Evolutionary conservation across 2,797 vertebrate species (phyloP), one percentile per base, ranked within the genome.

Genomic region (Arctocebus calabarensis): DNA sequence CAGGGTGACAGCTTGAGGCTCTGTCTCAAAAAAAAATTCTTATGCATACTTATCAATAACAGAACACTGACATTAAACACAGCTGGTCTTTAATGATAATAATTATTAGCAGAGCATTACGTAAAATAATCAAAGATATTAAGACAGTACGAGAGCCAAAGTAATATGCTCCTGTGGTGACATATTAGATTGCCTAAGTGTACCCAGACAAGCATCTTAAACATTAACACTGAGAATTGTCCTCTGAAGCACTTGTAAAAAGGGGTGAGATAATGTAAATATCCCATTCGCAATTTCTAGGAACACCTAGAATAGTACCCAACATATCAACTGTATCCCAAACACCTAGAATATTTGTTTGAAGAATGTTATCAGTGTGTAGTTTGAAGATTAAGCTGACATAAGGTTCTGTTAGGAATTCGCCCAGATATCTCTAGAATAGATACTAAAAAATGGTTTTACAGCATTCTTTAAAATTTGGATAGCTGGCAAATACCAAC

Each of bases 61-160:
- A 73, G 70, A 84, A 78, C 1, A 88, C 12, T 20, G 48, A 78
- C 43, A 77, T 52, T 81, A 82, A 79, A 86, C 27, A 71, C 48
- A 57, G 45, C 14, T 43, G 32, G 29, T 62, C 55, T 91, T 78
- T 45, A 37, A 70, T 78, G 43, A 82, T 48, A 73, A 34, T 48
- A 73, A 66, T 32, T 48, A 82, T 13, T 57, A 83, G 45, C 52
- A 79, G 37, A 90, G 27, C 5, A 43, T 29, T 81, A 85, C 34
- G 6, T 71, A 77, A 66, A 61, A 94, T 81, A 93, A 75, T 90
- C n/a, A 87, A 37, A 90, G 68, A 71, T 68, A 34, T 17, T 62
- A 91, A 71, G 84, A 82, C 32, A 75, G 82, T 55, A 73, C 45
- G 59, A 40, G 27, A 45, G 74, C 32, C 22, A 55, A 93, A 85